Evolutionary conservation across 2,113 vertebrate genomes (phyloP), one percentile per base, ranked within the genome.

Genomic region (Helogale parvula): DNA sequence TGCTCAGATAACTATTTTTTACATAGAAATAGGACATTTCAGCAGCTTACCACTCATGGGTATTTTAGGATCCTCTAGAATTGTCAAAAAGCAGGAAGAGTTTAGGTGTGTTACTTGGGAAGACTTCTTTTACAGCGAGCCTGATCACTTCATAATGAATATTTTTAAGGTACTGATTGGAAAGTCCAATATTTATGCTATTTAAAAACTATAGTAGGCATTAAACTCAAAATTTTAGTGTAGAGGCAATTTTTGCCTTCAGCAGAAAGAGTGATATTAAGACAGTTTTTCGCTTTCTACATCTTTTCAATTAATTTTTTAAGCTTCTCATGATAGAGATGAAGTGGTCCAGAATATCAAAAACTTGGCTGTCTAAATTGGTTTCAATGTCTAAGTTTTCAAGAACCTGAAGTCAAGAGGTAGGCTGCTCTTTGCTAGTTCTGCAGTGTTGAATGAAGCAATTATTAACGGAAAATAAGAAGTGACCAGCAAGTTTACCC

Each of bases 231-330:
- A 86, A 68, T 16, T 8, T 68, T 47, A 81, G 50, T n/a, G 8
- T n/a, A 19, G 60, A 87, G 38, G 50, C 8, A 77, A 87, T 66
- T 90, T 50, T 47, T 94, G 38, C 6, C 47, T 23, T 89, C 27
- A 71, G 15, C 33, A n/a, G 66, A 17, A 94, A 90, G 6, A 92
- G 5, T 63, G 15, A 54, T 72, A 52, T 12, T 52, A 54, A 93
- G 38, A 74, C 16, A 29, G 57, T 60, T 35, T 10, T 65, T 82
- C 23, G 66, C 69, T 79, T 94, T 38, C 52, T 71, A 66, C 19
- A n/a, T 33, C 29, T 35, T 94, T 89, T 93, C 17, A 14, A 77
- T 91, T 93, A 88, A 68, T 90, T 97, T 97, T 97, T 96, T 82
- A 92, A 76, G 15, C 4, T 92, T 89, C 50, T 31, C 47, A 15